A percentile compares a stretch with the other conserved stretches of the same genome.
phyloP scores from a whole-genome alignment of 2,797 vertebrate species.

The Acipenser transmontanus region DNA sequence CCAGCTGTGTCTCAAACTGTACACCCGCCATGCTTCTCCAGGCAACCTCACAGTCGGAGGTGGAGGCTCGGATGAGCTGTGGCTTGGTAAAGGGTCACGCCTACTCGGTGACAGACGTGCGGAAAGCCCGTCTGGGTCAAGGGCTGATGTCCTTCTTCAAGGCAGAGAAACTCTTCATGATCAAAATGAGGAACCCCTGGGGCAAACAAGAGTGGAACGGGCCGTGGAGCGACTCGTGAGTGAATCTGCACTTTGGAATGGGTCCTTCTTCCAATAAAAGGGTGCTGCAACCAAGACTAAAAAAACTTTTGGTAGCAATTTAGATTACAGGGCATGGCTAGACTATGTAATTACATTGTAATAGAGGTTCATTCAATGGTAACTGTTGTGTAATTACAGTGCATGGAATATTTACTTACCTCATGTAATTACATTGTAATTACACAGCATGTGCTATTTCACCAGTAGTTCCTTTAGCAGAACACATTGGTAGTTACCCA shows the following conservation, averaged over 20 bases:
- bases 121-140: constrained; percentile 70
- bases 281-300: neutral
- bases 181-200: constrained; percentile 93
- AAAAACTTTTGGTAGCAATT: neutral
- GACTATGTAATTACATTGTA: no score
- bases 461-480: no score
- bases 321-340: no score
- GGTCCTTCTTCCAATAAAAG: neutral
- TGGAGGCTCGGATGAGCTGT: constrained; percentile 54
- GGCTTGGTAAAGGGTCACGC: constrained; percentile 84
- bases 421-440: no score
- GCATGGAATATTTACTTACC: no score
- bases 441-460: no score
- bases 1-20: no score
- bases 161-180: constrained; percentile 76
- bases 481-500: no score
- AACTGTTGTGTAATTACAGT: no score
- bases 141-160: constrained; percentile 66
- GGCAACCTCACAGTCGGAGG: constrained; percentile 52
- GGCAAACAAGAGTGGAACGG: constrained; percentile 85
- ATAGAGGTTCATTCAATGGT: no score
- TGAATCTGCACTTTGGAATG: neutral
- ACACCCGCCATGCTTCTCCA: constrained; percentile 27
- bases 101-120: constrained; percentile 81
- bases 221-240: constrained; percentile 86